phyloP scores from a whole-genome alignment of 2,113 vertebrate genomes.

The Onychostoma macrolepis region DNA sequence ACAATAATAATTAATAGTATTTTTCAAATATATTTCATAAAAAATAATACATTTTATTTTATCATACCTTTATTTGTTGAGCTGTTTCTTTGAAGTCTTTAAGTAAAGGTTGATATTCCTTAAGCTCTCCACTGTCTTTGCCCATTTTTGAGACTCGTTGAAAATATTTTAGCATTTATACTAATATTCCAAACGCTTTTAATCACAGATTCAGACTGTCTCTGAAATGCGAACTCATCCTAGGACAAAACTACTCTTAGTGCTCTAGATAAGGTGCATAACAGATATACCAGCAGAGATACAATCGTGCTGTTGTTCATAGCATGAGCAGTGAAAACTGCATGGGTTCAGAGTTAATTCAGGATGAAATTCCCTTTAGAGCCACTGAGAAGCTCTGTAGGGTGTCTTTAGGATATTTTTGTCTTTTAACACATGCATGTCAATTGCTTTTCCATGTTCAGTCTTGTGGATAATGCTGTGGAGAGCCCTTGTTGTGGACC shows the following conservation, averaged over 20 bases:
- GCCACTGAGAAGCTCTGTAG: background rate
- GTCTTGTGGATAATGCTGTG: background rate
- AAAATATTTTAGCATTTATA: slow-evolving; percentile 5
- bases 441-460: slow-evolving; percentile 3
- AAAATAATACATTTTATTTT: background rate
- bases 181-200: background rate
- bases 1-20: background rate
- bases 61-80: slow-evolving; percentile 64
- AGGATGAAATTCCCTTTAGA: slow-evolving; percentile 20
- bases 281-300: slow-evolving; percentile 43
- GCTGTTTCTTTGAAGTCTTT: slow-evolving; percentile 53
- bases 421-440: slow-evolving; percentile 20
- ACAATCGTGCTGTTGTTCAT: slow-evolving; percentile 48
- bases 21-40: background rate
- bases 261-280: background rate
- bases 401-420: background rate
- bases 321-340: slow-evolving; percentile 28
- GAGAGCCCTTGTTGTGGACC: background rate
- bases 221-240: slow-evolving; percentile 34
- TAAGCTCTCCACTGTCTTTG: slow-evolving; percentile 50
- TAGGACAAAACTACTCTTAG: background rate
- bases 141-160: slow-evolving; percentile 55
- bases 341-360: background rate
- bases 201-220: background rate
- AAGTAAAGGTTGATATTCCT: slow-evolving; percentile 73